phyloP scores from a whole-genome alignment of 2,888 invertebrate genomes.

The Lydus trimaculatus region DNA sequence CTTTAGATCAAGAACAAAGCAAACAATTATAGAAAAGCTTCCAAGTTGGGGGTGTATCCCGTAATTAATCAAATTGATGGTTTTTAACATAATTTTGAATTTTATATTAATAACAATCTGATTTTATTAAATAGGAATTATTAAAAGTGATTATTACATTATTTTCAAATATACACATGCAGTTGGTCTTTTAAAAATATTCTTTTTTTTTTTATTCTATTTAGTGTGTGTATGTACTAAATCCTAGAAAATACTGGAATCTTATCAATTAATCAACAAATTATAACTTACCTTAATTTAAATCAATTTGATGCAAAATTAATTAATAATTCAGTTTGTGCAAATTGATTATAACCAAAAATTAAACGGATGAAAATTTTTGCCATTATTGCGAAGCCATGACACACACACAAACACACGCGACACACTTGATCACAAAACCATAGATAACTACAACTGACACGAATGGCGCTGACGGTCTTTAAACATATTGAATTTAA shows the following conservation, averaged over 20 bases:
- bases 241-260: neutral
- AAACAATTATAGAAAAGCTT: neutral
- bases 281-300: neutral
- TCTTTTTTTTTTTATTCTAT: neutral
- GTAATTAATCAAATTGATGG: neutral
- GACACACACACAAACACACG: slow-evolving; percentile 50
- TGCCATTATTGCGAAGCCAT: slow-evolving; percentile 55
- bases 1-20: neutral
- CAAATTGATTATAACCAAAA: slow-evolving; percentile 12
- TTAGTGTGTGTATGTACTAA: neutral
- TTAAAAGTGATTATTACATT: too few species aligned
- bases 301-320: neutral
- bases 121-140: too few species aligned
- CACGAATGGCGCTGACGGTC: slow-evolving; percentile 24
- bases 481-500: slow-evolving; percentile 16
- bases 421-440: slow-evolving; percentile 20
- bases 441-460: slow-evolving; percentile 1
- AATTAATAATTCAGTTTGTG: slow-evolving; percentile 17
- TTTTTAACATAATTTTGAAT: too few species aligned
- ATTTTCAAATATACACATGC: neutral
- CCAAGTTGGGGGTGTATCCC: neutral
- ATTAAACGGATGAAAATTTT: slow-evolving; percentile 44
- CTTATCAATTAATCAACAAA: neutral
- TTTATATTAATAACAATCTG: too few species aligned
- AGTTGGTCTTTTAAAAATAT: neutral